These are phyloP conservation scores for Dichetophora obliterata DNA, from an alignment of 2,888 invertebrate species.

Conservation along the genomic window DNA sequence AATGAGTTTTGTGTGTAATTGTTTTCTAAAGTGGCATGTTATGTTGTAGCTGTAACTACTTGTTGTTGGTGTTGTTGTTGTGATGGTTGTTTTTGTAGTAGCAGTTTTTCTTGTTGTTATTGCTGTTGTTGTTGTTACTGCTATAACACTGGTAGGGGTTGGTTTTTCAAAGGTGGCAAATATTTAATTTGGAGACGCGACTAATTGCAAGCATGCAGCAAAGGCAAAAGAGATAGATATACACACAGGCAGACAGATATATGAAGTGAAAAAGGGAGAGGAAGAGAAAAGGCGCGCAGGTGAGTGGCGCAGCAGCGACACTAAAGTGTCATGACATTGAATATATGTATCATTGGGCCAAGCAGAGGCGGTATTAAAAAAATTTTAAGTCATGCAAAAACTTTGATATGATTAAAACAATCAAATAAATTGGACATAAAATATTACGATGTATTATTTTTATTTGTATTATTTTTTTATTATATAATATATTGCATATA, in stretches of 20 bases:
- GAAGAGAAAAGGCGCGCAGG: background rate
- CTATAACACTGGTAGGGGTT: constrained; percentile 19
- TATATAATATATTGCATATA: too few relatives aligned
- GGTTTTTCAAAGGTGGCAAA: constrained; percentile 18
- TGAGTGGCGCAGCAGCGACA: background rate
- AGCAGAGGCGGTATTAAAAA: constrained; percentile 40
- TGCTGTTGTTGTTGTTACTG: constrained; percentile 26
- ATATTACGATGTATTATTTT: too few relatives aligned
- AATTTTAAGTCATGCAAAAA: too few relatives aligned
- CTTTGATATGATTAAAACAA: too few relatives aligned
- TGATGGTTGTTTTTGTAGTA: background rate
- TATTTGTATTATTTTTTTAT: too few relatives aligned
- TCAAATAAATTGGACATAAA: too few relatives aligned
- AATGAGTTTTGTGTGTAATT: constrained; percentile 36
- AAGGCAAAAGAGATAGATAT: constrained; percentile 9
- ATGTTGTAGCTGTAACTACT: constrained; percentile 21
- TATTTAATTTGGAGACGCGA: constrained; percentile 46
- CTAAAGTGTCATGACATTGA: constrained; percentile 51
- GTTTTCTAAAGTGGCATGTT: constrained; percentile 41
- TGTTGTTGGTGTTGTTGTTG: constrained; percentile 39
- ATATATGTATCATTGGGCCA: constrained; percentile 55
- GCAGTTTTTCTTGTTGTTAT: constrained; percentile 3
- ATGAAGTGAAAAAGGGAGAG: background rate
- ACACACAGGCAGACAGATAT: background rate
- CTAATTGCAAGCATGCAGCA: constrained; percentile 34